Conservation (phyloP, 2,113 vertebrate species). For the Sturnus vulgaris region DNA sequence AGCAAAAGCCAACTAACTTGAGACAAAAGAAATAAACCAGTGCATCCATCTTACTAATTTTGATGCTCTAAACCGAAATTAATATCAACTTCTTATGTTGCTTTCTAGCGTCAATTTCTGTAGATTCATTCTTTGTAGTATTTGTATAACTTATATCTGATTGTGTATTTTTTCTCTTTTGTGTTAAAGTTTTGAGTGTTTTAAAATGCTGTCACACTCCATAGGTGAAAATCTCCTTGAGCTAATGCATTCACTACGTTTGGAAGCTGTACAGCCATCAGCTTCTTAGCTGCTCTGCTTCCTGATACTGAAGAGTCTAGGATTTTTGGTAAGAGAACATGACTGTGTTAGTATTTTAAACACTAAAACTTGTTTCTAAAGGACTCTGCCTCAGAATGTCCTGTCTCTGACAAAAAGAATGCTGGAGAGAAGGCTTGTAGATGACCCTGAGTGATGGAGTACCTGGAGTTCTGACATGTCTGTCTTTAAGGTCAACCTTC, state of each 20-base stretch:
- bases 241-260: neutral
- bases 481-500: neutral
- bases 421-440: neutral
- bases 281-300: neutral
- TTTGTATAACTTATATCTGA: neutral
- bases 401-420: neutral
- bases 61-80: neutral
- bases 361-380: neutral
- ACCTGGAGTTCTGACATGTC: neutral
- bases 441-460: neutral
- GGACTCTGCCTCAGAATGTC: neutral
- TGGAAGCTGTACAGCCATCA: neutral
- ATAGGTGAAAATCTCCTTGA: neutral
- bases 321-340: slow-evolving; percentile 11
- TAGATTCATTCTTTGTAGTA: neutral
- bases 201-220: neutral
- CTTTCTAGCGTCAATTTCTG: neutral
- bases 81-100: rapidly evolving
- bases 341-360: neutral
- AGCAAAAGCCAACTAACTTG: rapidly evolving
- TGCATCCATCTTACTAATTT: neutral
- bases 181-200: neutral
- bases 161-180: neutral
- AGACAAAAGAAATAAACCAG: neutral
- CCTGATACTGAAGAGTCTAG: neutral